A percentile compares a stretch with the other conserved stretches of the same genome.
phyloP scores from a whole-genome alignment of 2,888 invertebrate genomes.

The Phyto melanocephala region DNA sequence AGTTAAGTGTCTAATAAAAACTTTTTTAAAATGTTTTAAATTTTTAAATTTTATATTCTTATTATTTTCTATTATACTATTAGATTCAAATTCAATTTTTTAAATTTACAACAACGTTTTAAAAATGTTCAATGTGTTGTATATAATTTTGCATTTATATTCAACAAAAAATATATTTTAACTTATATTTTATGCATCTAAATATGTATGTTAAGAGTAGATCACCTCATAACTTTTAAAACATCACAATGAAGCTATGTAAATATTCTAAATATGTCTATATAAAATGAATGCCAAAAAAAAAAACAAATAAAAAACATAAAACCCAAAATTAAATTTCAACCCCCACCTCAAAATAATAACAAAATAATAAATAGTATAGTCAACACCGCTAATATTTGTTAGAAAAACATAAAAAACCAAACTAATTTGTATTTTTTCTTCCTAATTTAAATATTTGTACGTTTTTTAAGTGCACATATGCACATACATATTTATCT shows the following conservation, averaged over 20 bases:
- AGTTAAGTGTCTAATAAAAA: too few species aligned
- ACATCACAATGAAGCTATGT: conserved; percentile 29
- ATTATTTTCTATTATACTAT: too few species aligned
- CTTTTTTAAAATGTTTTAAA: too few species aligned
- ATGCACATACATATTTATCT: neutral
- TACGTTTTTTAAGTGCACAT: neutral
- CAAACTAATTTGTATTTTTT: neutral
- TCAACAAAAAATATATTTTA: too few species aligned
- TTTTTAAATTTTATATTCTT: too few species aligned
- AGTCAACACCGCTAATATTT: conserved; percentile 39
- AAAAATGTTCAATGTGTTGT: too few species aligned
- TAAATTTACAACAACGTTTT: too few species aligned
- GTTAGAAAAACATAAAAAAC: neutral
- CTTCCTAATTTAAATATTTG: neutral
- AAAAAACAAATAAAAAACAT: conserved; percentile 8
- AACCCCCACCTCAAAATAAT: conserved; percentile 53
- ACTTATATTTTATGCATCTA: too few species aligned
- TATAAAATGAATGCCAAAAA: conserved; percentile 41
- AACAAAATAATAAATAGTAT: neutral
- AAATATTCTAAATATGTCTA: neutral
- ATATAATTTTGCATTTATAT: too few species aligned
- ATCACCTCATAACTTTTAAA: conserved; percentile 41
- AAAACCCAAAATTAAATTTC: too few species aligned
- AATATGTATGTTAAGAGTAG: conserved; percentile 9
- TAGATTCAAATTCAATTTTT: too few species aligned